Evolutionary conservation across 2,113 vertebrate genomes (phyloP).

Genomic region (Lepidothrix coronata): DNA sequence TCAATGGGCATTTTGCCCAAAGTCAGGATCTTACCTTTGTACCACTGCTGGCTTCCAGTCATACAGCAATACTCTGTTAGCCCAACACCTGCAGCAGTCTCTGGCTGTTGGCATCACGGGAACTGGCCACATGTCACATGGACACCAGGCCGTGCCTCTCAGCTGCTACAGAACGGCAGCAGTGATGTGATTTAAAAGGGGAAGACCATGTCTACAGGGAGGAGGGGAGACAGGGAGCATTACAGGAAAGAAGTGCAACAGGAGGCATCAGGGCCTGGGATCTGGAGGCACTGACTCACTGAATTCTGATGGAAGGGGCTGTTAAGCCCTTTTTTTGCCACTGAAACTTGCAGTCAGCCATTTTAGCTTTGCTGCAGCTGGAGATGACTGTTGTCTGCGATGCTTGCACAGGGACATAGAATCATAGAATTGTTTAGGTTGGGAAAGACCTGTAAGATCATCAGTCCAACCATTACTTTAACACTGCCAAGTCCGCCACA

Average conservation of each 20-base stretch:
- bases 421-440: neutral
- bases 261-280: neutral
- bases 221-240: neutral
- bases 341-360: neutral
- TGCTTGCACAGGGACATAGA: neutral
- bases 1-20: neutral
- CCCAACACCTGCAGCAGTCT: neutral
- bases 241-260: neutral
- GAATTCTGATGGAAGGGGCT: neutral
- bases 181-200: neutral
- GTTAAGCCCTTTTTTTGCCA: neutral
- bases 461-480: neutral
- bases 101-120: neutral
- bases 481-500: neutral
- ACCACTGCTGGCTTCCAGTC: neutral
- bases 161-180: neutral
- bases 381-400: neutral
- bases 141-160: neutral
- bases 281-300: neutral
- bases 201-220: fast-evolving
- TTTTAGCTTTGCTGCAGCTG: neutral
- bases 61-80: neutral
- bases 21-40: neutral
- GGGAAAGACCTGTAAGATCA: neutral
- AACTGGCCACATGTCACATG: neutral